Percentiles rank a stretch among this genome's conserved stretches.
These are phyloP conservation scores for Neoarius graeffei DNA, from an alignment of 2,113 vertebrate genomes.

Conservation along the genomic window DNA sequence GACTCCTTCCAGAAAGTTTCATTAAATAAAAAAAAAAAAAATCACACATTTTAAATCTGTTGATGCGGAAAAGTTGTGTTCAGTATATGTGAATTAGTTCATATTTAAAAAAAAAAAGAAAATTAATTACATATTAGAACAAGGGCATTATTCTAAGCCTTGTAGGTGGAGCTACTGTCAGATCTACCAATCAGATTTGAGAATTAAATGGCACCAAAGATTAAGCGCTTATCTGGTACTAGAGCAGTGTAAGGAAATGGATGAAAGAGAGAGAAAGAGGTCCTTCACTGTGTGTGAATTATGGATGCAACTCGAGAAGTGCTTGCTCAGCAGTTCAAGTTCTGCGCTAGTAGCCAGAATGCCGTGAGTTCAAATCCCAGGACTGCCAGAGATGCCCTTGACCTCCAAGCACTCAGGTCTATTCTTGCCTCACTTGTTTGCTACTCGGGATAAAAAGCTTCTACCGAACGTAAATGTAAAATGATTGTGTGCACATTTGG, in stretches of 20 bases:
- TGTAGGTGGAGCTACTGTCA: not conserved
- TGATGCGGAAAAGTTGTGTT: not conserved
- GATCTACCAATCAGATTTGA: not conserved
- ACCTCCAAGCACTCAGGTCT: not conserved
- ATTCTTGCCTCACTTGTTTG: not conserved
- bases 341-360: not conserved
- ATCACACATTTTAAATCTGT: not conserved
- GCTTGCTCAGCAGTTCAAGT: not conserved
- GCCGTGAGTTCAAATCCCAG: not conserved
- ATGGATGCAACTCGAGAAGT: constrained; percentile 13
- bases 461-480: not conserved
- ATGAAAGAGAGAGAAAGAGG: constrained; percentile 31
- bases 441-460: not conserved
- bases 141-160: not conserved
- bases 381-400: not conserved
- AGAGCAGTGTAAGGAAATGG: not conserved
- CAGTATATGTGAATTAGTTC: not conserved
- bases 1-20: not conserved
- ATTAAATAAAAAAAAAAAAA: not conserved
- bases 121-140: not conserved
- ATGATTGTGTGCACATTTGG: constrained; percentile 33
- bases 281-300: constrained; percentile 29
- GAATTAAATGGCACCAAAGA: not conserved
- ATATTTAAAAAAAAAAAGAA: too few species aligned
- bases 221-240: not conserved